These are phyloP conservation scores for Bombus sibiricus DNA, from an alignment of 1,140 invertebrate species.

Conservation along the genomic window DNA sequence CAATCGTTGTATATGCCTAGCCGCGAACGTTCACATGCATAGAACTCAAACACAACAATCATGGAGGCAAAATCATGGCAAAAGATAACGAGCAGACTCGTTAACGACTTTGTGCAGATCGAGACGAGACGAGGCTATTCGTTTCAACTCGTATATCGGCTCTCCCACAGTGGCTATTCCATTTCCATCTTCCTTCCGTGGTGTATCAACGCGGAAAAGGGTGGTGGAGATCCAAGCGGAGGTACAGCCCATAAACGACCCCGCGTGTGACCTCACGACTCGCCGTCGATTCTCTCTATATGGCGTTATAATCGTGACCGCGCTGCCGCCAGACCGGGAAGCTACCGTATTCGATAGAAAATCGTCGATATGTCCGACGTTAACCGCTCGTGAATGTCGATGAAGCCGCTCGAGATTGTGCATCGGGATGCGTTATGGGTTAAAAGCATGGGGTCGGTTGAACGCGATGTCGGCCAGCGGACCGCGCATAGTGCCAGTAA, in stretches of 20 bases:
- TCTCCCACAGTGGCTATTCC: constrained; percentile 58
- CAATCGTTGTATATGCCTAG: constrained; percentile 3
- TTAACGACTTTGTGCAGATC: constrained; percentile 64
- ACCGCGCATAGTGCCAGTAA: constrained; percentile 15
- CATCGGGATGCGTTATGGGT: constrained; percentile 14
- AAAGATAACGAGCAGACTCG: constrained; percentile 67
- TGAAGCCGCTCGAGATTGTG: not conserved
- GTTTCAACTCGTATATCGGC: constrained; percentile 55
- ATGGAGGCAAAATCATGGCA: constrained; percentile 38
- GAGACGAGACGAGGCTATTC: constrained; percentile 45
- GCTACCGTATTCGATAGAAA: constrained; percentile 55
- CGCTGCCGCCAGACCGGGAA: constrained; percentile 60
- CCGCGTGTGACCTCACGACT: constrained; percentile 68
- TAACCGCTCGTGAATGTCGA: not conserved
- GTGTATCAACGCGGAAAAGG: constrained; percentile 18
- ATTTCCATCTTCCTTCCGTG: constrained; percentile 44
- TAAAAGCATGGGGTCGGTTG: constrained; percentile 25
- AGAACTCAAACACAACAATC: not conserved
- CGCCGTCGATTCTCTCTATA: constrained; percentile 60
- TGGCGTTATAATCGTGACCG: constrained; percentile 68
- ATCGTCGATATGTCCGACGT: constrained; percentile 39
- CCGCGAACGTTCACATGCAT: not conserved
- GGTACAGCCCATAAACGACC: constrained; percentile 54
- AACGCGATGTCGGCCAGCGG: not conserved
- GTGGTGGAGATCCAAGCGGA: not conserved